These are phyloP conservation scores for Puffinus mauretanicus DNA, from an alignment of 2,113 vertebrate genomes.

Conservation along the genomic window DNA sequence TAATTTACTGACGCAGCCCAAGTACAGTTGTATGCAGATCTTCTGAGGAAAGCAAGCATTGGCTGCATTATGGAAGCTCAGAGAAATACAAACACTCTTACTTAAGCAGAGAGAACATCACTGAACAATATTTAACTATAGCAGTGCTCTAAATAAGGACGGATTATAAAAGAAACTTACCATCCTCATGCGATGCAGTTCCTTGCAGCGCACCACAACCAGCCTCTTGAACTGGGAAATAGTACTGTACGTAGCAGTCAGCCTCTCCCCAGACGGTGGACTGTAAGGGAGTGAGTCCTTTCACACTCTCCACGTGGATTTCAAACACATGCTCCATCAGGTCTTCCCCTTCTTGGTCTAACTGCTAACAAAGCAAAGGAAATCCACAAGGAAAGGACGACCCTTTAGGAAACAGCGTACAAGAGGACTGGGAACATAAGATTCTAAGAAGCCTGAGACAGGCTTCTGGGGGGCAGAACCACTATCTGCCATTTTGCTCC, in stretches of 20 bases:
- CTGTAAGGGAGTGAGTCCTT: slow-evolving; percentile 86
- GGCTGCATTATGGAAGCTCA: not conserved
- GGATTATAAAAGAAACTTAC: slow-evolving; percentile 59
- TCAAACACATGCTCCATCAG: slow-evolving; percentile 89
- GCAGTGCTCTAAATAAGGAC: not conserved
- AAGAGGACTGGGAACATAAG: not conserved
- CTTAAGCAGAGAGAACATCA: not conserved
- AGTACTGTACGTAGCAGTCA: slow-evolving; percentile 93
- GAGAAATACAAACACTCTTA: not conserved
- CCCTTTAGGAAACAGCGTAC: no score
- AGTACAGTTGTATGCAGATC: rapidly evolving
- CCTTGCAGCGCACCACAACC: not conserved
- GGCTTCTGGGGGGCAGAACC: not conserved
- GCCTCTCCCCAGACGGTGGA: slow-evolving; percentile 96
- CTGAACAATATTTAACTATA: not conserved
- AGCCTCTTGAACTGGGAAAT: slow-evolving; percentile 82
- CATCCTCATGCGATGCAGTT: slow-evolving; percentile 63
- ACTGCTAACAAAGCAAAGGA: slow-evolving; percentile 39
- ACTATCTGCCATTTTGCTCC: not conserved
- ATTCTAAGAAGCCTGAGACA: not conserved
- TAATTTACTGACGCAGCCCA: not conserved
- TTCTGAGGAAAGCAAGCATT: not conserved
- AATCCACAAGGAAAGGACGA: not conserved
- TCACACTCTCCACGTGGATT: slow-evolving; percentile 81
- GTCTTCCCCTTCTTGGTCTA: slow-evolving; percentile 16